A percentile compares a stretch with the other conserved stretches of the same genome.
These are phyloP conservation scores for Myotis pilosus DNA, from an alignment of 2,797 vertebrate species.

Conservation along the genomic window DNA sequence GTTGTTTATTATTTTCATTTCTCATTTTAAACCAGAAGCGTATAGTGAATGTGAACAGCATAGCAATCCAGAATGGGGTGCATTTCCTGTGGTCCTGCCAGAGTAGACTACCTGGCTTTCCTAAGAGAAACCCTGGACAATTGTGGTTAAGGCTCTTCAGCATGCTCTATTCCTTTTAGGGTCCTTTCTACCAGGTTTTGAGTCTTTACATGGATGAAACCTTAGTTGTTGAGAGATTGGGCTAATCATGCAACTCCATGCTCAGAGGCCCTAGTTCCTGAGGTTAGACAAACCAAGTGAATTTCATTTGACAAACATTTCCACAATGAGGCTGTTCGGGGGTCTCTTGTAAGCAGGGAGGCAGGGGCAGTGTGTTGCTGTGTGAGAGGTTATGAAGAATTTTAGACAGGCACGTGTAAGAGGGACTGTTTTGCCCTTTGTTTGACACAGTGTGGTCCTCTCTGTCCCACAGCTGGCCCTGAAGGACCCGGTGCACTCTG, in stretches of 20 bases:
- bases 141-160: neutral
- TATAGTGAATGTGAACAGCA: neutral
- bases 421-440: neutral
- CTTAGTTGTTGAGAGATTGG: neutral
- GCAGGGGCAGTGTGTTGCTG: neutral
- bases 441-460: slow-evolving; percentile 62
- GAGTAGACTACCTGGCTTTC: neutral
- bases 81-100: neutral
- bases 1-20: neutral
- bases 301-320: neutral
- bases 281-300: neutral
- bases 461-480: slow-evolving; percentile 90
- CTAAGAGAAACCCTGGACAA: neutral
- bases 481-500: slow-evolving; percentile 95
- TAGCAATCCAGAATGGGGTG: neutral
- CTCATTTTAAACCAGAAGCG: neutral
- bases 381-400: slow-evolving; percentile 1
- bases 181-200: neutral
- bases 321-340: neutral
- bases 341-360: neutral
- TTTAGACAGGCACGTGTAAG: neutral
- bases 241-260: neutral
- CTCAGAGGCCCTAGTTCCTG: neutral
- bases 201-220: neutral
- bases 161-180: neutral